phyloP scores from a whole-genome alignment of 2,797 vertebrate genomes.

The Valencia hispanica region DNA sequence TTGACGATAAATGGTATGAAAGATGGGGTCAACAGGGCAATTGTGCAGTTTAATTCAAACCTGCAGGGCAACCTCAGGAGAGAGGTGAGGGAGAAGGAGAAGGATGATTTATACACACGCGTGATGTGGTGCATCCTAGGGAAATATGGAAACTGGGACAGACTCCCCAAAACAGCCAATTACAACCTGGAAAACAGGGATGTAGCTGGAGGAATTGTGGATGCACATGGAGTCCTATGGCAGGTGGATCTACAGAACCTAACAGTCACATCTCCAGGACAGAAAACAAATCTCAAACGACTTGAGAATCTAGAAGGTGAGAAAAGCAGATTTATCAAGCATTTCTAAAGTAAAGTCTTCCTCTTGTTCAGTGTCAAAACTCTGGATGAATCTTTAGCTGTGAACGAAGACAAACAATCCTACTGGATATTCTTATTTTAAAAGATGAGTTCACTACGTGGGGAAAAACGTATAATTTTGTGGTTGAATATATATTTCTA shows the following conservation, averaged over 20 bases:
- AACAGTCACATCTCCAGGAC: conserved; percentile 20
- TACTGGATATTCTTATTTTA: neutral
- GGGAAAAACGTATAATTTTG: neutral
- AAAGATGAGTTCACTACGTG: too few relatives aligned
- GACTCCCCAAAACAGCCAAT: conserved; percentile 64
- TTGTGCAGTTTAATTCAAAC: conserved; percentile 5
- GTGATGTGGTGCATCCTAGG: conserved; percentile 71
- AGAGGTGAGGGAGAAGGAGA: conserved; percentile 35
- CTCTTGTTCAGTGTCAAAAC: neutral
- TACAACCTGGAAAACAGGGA: conserved; percentile 44
- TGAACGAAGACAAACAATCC: neutral
- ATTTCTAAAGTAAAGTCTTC: neutral
- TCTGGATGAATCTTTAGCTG: neutral
- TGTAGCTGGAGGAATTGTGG: conserved; percentile 41
- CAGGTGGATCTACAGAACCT: conserved; percentile 30
- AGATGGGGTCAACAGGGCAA: conserved; percentile 44
- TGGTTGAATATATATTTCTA: conserved; percentile 27
- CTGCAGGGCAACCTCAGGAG: neutral
- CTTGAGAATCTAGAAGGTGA: conserved; percentile 63
- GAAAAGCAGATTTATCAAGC: neutral
- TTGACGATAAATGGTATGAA: conserved; percentile 58
- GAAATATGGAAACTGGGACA: conserved; percentile 48
- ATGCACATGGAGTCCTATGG: conserved; percentile 49
- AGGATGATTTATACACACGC: conserved; percentile 37
- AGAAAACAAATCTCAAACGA: conserved; percentile 46